These are phyloP conservation scores for Sylvietta virens DNA, from an alignment of 2,113 vertebrate species.

Conservation along the genomic window DNA sequence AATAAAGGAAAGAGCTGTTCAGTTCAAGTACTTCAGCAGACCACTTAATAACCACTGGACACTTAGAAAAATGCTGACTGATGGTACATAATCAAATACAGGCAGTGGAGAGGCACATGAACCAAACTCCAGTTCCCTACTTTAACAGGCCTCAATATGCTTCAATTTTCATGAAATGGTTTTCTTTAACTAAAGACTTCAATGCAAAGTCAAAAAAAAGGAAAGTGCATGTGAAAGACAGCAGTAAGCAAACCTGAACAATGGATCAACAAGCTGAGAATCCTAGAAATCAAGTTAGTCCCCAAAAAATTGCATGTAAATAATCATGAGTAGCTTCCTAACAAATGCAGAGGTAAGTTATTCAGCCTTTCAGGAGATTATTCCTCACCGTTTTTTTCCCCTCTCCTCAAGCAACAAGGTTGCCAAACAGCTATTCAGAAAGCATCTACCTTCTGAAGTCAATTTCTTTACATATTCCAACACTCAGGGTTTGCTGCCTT, in stretches of 20 bases:
- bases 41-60: background rate
- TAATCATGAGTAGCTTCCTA: background rate
- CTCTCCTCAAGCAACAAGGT: background rate
- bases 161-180: background rate
- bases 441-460: constrained; percentile 13
- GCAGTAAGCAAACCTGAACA: background rate
- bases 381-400: background rate
- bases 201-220: background rate
- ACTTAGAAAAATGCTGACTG: background rate
- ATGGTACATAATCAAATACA: background rate
- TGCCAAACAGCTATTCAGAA: constrained; percentile 34
- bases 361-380: background rate
- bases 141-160: background rate
- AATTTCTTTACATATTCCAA: constrained; percentile 16
- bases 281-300: background rate
- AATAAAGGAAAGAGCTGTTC: background rate
- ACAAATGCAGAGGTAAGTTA: background rate
- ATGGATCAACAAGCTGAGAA: background rate
- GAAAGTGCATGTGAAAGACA: background rate
- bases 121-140: background rate
- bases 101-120: background rate
- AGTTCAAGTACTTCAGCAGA: background rate
- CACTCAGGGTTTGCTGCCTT: background rate
- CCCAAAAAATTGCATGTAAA: background rate
- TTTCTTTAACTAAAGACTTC: background rate